Conservation (phyloP, 2,888 invertebrate species). For the Mimas tiliae region DNA sequence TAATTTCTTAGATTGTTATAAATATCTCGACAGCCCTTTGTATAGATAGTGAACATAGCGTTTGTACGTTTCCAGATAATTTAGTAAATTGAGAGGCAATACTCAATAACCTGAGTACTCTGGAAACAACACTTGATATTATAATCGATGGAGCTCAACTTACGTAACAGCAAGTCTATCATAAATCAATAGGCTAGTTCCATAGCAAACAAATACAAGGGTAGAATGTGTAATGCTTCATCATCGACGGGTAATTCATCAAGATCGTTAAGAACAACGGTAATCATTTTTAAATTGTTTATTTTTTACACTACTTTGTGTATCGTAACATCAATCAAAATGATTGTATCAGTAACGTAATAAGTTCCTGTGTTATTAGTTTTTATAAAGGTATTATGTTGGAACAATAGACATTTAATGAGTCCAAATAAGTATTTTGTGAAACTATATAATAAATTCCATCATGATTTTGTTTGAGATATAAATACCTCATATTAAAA, state of each 20-base stretch:
- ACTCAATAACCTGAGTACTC: neutral
- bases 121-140: conserved; percentile 34
- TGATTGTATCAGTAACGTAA: neutral
- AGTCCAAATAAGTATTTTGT: neutral
- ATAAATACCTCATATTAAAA: neutral
- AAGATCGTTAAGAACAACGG: neutral
- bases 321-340: neutral
- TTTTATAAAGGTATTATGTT: no score
- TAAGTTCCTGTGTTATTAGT: no score
- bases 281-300: conserved; percentile 12
- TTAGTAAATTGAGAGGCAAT: conserved; percentile 6
- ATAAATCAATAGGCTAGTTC: conserved; percentile 50
- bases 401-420: neutral
- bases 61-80: conserved; percentile 7
- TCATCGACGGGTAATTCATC: conserved; percentile 9
- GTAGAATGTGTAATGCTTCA: conserved; percentile 45
- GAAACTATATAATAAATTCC: neutral
- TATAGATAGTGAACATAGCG: neutral
- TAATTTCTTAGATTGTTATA: no score
- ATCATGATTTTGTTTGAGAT: neutral
- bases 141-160: conserved; percentile 46
- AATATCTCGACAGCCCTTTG: no score
- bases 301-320: neutral
- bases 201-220: conserved; percentile 45
- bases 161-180: conserved; percentile 41